A percentile compares a stretch with the other conserved stretches of the same genome.
These are phyloP conservation scores for Zaprionus lineosus DNA, from an alignment of 2,888 invertebrate genomes.

Conservation along the genomic window DNA sequence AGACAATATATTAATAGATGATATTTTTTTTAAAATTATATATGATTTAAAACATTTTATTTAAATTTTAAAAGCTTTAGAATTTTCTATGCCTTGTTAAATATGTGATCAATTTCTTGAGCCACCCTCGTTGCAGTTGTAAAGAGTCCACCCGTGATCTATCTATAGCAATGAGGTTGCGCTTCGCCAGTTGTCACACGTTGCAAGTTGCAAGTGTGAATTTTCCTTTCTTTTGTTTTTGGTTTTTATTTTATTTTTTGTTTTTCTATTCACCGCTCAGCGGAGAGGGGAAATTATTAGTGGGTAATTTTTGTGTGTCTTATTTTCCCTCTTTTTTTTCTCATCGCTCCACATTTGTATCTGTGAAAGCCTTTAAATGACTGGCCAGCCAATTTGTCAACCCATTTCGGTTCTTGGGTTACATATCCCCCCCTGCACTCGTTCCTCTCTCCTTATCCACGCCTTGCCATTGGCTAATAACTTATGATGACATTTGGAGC, in stretches of 20 bases:
- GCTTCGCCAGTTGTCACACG: conserved; percentile 54
- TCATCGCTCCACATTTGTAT: conserved; percentile 45
- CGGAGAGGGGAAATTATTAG: conserved; percentile 41
- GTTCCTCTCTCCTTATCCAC: neutral
- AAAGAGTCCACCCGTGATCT: conserved; percentile 42
- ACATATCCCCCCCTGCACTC: conserved; percentile 32
- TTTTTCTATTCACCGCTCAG: neutral
- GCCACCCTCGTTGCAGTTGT: conserved; percentile 13
- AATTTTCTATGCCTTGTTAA: too few species aligned
- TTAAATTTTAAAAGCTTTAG: too few species aligned
- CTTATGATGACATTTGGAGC: conserved; percentile 73
- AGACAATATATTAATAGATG: too few species aligned
- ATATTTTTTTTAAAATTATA: too few species aligned
- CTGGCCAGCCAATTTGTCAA: conserved; percentile 67
- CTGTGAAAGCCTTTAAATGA: conserved; percentile 35
- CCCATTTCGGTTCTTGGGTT: conserved; percentile 49
- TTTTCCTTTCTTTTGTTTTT: conserved; percentile 38
- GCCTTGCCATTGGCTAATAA: conserved; percentile 32
- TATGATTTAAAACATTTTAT: too few species aligned
- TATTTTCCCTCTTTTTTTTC: neutral
- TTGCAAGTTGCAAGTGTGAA: conserved; percentile 26
- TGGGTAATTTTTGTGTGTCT: conserved; percentile 16
- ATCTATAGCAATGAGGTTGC: conserved; percentile 66
- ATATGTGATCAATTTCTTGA: neutral
- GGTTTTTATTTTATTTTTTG: neutral